Base-by-base conservation (phyloP, 92 coral and sea anemone species). In the Porites cylindrica region DNA sequence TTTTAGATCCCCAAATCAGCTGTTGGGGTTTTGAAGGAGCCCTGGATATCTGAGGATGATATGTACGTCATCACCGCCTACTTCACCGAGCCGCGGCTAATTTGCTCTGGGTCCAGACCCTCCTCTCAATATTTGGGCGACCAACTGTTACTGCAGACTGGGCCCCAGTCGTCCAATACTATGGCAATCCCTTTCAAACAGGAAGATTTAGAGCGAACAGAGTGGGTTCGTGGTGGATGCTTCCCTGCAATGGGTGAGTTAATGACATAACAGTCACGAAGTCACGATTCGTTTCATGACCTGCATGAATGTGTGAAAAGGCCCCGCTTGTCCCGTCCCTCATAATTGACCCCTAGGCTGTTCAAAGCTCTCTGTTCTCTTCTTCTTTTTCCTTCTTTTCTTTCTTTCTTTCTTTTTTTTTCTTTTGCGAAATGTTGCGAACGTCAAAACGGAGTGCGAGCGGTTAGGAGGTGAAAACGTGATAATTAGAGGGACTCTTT, bases 11-110 rank as follows among this genome's bases (percentile, higher is more conserved):
- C 91, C 10, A 92, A 86, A 67, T 84, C 93, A 17, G 71, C 87
- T 75, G 88, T 91, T 10, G 83, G 78, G 11, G 79, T 50, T 13
- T 77, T 77, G 75, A 83, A 75, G 19, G 54, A 81, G 1, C 94
- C 94, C 2, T 97, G 97, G 98, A 80, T 95, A 17, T 77, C 81
- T 14, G 99, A 97, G 26, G 96, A 96, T 9, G 71, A 87, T 50
- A 78, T 86, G 91, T 92, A 93, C 77, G 99, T 97, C 62, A 86
- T 97, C 77, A 95, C 99, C 6, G 99, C 96, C 10, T 97, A 97
- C 91, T 97, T 97, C 71, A 88, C 86, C 67, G 85, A 93, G 74
- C 98, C 99, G 29, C 32, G 50, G 38, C 79, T 89, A 83, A 95
- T 97, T 76, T 97, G 98, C 71, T 78, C 81, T 10, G 94, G 96